Conservation (phyloP, 1,140 invertebrate genomes). For the Sitophilus oryzae region DNA sequence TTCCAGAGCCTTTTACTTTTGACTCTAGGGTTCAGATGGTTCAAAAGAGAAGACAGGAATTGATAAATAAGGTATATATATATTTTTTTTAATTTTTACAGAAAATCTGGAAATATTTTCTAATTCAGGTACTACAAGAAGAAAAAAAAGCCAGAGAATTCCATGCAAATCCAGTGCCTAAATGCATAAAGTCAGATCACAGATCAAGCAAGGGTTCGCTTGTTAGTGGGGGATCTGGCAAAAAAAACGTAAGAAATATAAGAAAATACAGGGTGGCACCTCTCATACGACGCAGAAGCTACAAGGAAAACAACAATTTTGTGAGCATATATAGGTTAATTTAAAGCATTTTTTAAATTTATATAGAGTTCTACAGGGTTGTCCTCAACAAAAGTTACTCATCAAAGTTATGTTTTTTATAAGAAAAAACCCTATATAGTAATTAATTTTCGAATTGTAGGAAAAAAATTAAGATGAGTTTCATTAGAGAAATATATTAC, state of each 20-base stretch:
- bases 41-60: conserved; percentile 44
- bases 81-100: not conserved
- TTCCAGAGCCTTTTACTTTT: conserved; percentile 50
- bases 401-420: too few species aligned
- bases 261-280: too few species aligned
- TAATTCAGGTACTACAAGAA: conserved; percentile 41
- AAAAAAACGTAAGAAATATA: conserved; percentile 8
- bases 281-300: too few species aligned
- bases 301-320: too few species aligned
- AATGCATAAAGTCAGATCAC: conserved; percentile 24
- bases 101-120: conserved; percentile 4
- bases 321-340: too few species aligned
- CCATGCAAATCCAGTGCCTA: conserved; percentile 44
- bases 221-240: not conserved
- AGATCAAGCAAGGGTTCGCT: not conserved
- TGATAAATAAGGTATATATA: conserved; percentile 44
- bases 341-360: too few species aligned
- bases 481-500: too few species aligned
- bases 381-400: too few species aligned
- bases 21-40: conserved; percentile 46
- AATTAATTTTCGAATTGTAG: too few species aligned
- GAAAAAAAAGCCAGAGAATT: conserved; percentile 44
- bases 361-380: too few species aligned
- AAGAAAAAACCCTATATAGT: too few species aligned
- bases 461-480: too few species aligned